Evolutionary conservation across 2,113 vertebrate genomes (phyloP).

Genomic region (Cyprinodon brontotheroides): DNA sequence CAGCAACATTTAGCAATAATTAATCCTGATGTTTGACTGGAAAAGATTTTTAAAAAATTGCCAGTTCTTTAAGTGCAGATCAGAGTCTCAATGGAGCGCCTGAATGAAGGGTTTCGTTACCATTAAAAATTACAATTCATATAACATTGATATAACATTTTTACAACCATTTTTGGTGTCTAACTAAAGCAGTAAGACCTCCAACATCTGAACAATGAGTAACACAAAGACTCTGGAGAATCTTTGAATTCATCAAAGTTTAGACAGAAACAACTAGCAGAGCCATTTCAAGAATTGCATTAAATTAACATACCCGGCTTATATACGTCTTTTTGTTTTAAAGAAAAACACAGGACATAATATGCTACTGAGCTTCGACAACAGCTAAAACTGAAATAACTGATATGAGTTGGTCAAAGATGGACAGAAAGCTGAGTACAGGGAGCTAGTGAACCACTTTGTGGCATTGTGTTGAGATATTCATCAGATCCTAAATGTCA

Average conservation of each 20-base stretch:
- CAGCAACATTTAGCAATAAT: not conserved
- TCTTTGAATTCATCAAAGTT: not conserved
- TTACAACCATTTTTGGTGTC: constrained; percentile 1
- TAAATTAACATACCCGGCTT: not conserved
- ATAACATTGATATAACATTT: not conserved
- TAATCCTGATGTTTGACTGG: not conserved
- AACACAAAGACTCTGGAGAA: not conserved
- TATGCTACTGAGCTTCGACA: not conserved
- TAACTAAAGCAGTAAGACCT: not conserved
- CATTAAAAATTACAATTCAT: not conserved
- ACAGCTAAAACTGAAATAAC: constrained; percentile 1
- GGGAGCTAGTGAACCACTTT: no score
- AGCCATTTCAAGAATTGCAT: not conserved
- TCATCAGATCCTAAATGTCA: no score
- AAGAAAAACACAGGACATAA: no score
- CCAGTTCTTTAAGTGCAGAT: not conserved
- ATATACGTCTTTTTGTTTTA: not conserved
- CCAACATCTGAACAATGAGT: not conserved
- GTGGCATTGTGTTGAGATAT: no score
- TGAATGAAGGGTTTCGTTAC: not conserved
- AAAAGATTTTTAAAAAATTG: not conserved
- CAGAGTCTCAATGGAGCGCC: not conserved
- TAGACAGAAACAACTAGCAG: not conserved
- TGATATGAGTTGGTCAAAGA: not conserved
- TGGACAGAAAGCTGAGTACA: no score